Evolutionary conservation across 2,113 vertebrate species (phyloP).

Genomic region (Festucalex cinctus): DNA sequence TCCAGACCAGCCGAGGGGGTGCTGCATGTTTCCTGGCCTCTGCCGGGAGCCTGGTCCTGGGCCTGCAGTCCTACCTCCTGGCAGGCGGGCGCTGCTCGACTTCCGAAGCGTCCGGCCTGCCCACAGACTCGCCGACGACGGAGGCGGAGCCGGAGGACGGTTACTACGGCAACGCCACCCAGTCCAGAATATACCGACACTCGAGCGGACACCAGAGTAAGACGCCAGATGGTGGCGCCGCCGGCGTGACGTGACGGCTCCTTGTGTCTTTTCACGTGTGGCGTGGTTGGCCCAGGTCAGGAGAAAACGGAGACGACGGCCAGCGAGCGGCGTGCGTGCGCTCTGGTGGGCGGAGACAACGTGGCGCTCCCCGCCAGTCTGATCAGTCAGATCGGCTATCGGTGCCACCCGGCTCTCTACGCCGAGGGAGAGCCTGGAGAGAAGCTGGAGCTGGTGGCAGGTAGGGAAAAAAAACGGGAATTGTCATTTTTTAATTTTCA

Average conservation of each 20-base stretch:
- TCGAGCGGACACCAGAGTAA: constrained; percentile 82
- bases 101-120: constrained; percentile 90
- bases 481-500: too few relatives aligned
- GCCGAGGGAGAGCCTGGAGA: constrained; percentile 95
- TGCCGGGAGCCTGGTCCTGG: constrained; percentile 69
- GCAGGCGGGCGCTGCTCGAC: constrained; percentile 72
- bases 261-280: not conserved
- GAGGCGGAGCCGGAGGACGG: constrained; percentile 91
- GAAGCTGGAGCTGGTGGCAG: constrained; percentile 95
- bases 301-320: constrained; percentile 86
- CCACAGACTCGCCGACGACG: constrained; percentile 90
- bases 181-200: constrained; percentile 84
- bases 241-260: not conserved
- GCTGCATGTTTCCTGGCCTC: constrained; percentile 72
- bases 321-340: constrained; percentile 88
- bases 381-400: constrained; percentile 97
- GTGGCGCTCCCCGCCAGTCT: constrained; percentile 95
- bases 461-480: constrained; percentile 54
- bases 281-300: constrained; percentile 30
- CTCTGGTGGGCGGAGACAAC: constrained; percentile 90
- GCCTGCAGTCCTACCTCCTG: constrained; percentile 67
- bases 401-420: constrained; percentile 97
- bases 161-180: constrained; percentile 80
- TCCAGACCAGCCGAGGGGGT: constrained; percentile 67
- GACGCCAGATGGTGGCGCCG: constrained; percentile 83